phyloP scores from a whole-genome alignment of 2,797 vertebrate genomes.

The Crocidura indochinensis region DNA sequence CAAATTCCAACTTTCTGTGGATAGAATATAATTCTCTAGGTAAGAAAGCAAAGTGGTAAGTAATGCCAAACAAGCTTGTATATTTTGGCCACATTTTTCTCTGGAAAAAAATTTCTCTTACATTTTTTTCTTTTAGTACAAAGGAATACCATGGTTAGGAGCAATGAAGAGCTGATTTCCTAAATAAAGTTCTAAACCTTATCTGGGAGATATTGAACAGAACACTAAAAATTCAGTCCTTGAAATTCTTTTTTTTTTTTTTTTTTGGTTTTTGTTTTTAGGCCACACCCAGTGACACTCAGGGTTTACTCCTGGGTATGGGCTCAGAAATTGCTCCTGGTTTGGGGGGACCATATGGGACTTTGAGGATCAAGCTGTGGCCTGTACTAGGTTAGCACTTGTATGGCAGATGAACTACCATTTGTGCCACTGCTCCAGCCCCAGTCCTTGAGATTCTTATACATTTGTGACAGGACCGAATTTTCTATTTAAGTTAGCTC shows the following conservation, averaged over 20 bases:
- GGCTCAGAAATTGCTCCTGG: too few relatives aligned
- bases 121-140: neutral
- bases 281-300: too few relatives aligned
- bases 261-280: too few relatives aligned
- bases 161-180: neutral
- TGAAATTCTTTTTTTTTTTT: neutral
- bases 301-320: too few relatives aligned
- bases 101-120: constrained; percentile 12
- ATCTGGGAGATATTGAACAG: constrained; percentile 1
- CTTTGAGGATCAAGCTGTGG: too few relatives aligned
- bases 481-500: constrained; percentile 53
- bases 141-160: neutral
- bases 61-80: constrained; percentile 16
- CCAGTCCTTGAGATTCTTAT: constrained; percentile 34
- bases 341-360: too few relatives aligned
- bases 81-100: constrained; percentile 4
- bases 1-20: neutral
- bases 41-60: constrained; percentile 21
- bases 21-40: neutral
- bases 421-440: too few relatives aligned
- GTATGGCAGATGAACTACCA: too few relatives aligned
- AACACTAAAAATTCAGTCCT: constrained; percentile 20
- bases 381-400: too few relatives aligned
- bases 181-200: neutral
- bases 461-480: constrained; percentile 23